Evolutionary conservation across 2,113 vertebrate genomes (phyloP), one percentile per base, ranked within the genome.

Genomic region (Rhipidura dahli): DNA sequence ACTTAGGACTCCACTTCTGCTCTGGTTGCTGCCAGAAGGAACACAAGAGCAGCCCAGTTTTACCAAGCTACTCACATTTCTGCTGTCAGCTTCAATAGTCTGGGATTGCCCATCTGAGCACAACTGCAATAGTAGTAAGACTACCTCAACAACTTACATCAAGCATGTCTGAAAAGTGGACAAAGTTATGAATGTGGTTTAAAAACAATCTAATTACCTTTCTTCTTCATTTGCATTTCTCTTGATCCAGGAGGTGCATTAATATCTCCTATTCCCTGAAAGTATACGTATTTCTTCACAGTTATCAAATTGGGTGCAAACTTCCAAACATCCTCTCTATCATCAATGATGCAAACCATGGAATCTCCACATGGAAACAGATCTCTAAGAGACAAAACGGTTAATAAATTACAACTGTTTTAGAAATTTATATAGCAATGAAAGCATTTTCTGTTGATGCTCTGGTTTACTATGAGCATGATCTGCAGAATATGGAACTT

Each of bases 281-380:
- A 99, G 96, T 99, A 99, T 47, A 99, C 98, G 4, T 99, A 99
- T 83, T 99, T 99, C 98, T 99, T 99, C 97, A 99, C 99, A 78
- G 99, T 99, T 97, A 99, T 99, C 93, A 99, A 98, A 96, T 99
- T 99, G 21, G 99, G 99, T 11, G 99, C 99, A 83, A 99, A 99
- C 96, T 99, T 99, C 99, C 99, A 99, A 65, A 99, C 99, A 23
- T 99, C 99, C 89, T 99, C 99, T 68, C 99, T 98, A n/a, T 99
- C 99, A 50, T 99, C 99, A 27, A 99, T 99, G 61, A 99, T 99
- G 97, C 99, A 99, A 86, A 99, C 99, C 99, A 99, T 99, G 11
- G 99, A 99, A 90, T 99, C 99, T 2, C 99, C 99, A 75, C 99
- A 99, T 2, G 99, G 99, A 91, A 99, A 99, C 87, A 99, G 98